These are phyloP conservation scores for Meteorus colon DNA, from an alignment of 2,888 invertebrate species.

Conservation along the genomic window DNA sequence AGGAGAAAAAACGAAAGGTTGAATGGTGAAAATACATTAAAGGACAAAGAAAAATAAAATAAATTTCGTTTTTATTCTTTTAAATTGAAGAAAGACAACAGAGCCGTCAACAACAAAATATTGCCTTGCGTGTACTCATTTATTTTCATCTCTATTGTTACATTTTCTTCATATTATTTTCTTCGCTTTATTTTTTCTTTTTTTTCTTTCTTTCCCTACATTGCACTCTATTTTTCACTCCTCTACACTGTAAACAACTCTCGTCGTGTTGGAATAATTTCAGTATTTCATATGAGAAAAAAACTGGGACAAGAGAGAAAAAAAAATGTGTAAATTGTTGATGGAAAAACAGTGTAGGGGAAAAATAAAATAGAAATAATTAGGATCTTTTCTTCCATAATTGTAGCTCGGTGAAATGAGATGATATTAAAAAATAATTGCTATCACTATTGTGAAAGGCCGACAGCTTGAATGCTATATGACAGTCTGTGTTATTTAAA, in stretches of 20 bases:
- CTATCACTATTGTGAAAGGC: not conserved
- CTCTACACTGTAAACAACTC: not conserved
- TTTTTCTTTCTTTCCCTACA: not conserved
- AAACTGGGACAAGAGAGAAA: not conserved
- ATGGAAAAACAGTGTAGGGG: not conserved
- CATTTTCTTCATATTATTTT: not conserved
- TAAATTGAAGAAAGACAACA: not conserved
- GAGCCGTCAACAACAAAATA: not conserved
- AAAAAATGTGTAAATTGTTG: not conserved
- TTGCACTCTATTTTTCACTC: not conserved
- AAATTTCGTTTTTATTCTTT: not conserved
- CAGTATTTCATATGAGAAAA: not conserved
- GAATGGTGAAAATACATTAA: not conserved
- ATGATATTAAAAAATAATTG: conserved; percentile 18
- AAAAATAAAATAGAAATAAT: not conserved
- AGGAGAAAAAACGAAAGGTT: not conserved
- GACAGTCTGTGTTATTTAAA: not conserved
- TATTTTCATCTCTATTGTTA: not conserved
- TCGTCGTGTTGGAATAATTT: not conserved
- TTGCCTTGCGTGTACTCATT: not conserved
- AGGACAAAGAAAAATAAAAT: not conserved
- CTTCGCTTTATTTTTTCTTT: not conserved
- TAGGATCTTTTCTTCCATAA: not conserved
- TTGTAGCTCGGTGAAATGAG: not conserved
- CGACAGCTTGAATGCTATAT: not conserved